Evolutionary conservation across 1,140 invertebrate species (phyloP).

Genomic region (Camponotus floridanus): DNA sequence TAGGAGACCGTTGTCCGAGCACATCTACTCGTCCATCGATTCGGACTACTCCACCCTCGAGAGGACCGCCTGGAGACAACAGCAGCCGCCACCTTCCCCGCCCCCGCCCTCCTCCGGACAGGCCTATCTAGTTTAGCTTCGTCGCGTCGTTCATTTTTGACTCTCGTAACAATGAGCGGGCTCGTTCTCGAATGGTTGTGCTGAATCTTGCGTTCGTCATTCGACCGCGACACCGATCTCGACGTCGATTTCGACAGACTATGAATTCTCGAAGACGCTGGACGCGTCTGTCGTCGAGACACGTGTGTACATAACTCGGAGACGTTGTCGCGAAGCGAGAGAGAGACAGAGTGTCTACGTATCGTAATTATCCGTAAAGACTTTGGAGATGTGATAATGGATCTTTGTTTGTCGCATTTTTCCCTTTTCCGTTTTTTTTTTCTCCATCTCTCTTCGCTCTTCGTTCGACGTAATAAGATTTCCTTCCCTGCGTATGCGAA

Average conservation of each 20-base stretch:
- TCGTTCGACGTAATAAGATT: slow-evolving; percentile 19
- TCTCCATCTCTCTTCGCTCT: slow-evolving; percentile 2
- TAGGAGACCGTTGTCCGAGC: slow-evolving; percentile 92
- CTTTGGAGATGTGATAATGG: slow-evolving; percentile 10
- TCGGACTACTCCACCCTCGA: slow-evolving; percentile 91
- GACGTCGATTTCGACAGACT: slow-evolving; percentile 4
- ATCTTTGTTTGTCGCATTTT: neutral
- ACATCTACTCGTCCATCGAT: slow-evolving; percentile 95
- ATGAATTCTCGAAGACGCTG: neutral
- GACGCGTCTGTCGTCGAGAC: slow-evolving; percentile 18
- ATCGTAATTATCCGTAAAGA: slow-evolving; percentile 28
- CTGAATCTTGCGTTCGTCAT: slow-evolving; percentile 17
- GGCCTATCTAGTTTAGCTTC: slow-evolving; percentile 87
- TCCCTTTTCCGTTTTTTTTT: neutral
- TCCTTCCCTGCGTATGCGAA: slow-evolving; percentile 20
- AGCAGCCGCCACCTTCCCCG: slow-evolving; percentile 79
- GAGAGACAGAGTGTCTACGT: slow-evolving; percentile 17
- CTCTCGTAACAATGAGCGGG: neutral
- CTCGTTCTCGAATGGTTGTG: slow-evolving; percentile 51
- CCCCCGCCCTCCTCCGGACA: slow-evolving; percentile 84
- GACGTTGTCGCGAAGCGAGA: slow-evolving; percentile 28
- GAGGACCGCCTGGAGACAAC: slow-evolving; percentile 85
- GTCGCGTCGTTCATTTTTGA: neutral
- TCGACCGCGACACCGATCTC: too few species aligned
- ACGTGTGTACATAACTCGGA: slow-evolving; percentile 50